A percentile compares a stretch with the other conserved stretches of the same genome.
phyloP scores from a whole-genome alignment of 23 tunicate species.

The Halocynthia aurantium region DNA sequence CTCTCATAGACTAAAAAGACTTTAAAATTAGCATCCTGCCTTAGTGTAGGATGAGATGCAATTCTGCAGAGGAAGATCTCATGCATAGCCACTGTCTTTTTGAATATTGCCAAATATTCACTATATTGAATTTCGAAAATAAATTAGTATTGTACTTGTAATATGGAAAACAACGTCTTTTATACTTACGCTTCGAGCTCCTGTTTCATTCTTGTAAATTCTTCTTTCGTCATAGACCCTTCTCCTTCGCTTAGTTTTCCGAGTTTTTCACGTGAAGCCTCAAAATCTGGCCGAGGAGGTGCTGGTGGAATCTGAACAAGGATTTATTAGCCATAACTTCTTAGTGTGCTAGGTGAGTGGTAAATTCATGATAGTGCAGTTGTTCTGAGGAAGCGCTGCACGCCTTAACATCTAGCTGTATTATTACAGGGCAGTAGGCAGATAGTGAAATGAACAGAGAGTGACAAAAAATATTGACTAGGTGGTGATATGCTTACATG shows the following conservation, averaged over 20 bases:
- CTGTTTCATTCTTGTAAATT: slow-evolving; percentile 79
- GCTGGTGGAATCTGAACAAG: slow-evolving; percentile 67
- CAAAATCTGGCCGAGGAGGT: slow-evolving; percentile 78
- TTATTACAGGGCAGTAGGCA: too few species aligned
- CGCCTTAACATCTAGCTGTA: too few species aligned
- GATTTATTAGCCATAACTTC: neutral
- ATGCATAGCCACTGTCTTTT: slow-evolving; percentile 95
- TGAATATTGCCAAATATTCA: slow-evolving; percentile 94
- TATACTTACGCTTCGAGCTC: slow-evolving; percentile 87
- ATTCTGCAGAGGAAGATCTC: slow-evolving; percentile 73
- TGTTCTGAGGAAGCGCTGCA: too few species aligned
- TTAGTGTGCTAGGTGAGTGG: too few species aligned
- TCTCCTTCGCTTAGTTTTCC: slow-evolving; percentile 84
- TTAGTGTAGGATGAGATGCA: slow-evolving; percentile 59
- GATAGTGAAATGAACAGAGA: too few species aligned
- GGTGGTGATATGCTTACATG: too few species aligned
- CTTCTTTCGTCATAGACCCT: slow-evolving; percentile 92
- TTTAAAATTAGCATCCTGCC: slow-evolving; percentile 62
- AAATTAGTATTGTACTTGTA: too few species aligned
- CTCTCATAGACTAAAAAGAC: slow-evolving; percentile 90
- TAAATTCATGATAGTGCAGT: too few species aligned
- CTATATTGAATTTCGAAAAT: slow-evolving; percentile 13
- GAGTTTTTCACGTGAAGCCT: slow-evolving; percentile 78
- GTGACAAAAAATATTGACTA: too few species aligned
- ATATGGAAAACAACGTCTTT: neutral